Evolutionary conservation across 1,140 invertebrate genomes (phyloP).

Genomic region (Lepidurus arcticus): DNA sequence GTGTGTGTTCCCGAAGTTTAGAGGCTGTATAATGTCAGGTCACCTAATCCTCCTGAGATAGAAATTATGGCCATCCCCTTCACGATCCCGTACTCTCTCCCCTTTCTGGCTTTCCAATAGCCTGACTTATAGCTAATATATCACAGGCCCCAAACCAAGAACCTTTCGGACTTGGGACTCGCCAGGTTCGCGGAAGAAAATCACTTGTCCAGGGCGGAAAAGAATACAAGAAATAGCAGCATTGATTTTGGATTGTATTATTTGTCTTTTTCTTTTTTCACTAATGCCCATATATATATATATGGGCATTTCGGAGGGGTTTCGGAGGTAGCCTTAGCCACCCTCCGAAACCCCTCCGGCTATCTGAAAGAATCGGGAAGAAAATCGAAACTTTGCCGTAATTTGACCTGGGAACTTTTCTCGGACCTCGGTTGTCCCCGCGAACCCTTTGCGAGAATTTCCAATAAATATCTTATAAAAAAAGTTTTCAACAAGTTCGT

Average conservation of each 20-base stretch:
- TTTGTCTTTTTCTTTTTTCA: background rate
- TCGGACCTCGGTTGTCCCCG: too few species aligned
- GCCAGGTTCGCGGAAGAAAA: background rate
- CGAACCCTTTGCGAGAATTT: too few species aligned
- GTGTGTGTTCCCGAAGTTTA: background rate
- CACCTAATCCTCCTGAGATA: conserved; percentile 11
- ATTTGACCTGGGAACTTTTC: background rate
- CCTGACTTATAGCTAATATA: conserved; percentile 7
- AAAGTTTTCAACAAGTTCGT: too few species aligned
- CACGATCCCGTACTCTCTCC: background rate
- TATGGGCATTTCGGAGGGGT: too few species aligned
- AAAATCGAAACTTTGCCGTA: background rate
- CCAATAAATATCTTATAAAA: too few species aligned
- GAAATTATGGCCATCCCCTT: background rate
- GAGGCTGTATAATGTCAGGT: conserved; percentile 7
- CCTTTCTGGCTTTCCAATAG: background rate
- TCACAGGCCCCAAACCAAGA: background rate
- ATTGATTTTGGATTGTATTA: background rate
- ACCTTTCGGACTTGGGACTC: background rate
- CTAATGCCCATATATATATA: conserved; percentile 8
- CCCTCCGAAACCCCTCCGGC: too few species aligned
- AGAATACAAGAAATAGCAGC: background rate
- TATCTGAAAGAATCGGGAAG: background rate
- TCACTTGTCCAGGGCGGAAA: background rate
- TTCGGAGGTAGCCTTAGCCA: too few species aligned